phyloP scores from a whole-genome alignment of 1,140 invertebrate genomes.

The Agrypnia vestita region DNA sequence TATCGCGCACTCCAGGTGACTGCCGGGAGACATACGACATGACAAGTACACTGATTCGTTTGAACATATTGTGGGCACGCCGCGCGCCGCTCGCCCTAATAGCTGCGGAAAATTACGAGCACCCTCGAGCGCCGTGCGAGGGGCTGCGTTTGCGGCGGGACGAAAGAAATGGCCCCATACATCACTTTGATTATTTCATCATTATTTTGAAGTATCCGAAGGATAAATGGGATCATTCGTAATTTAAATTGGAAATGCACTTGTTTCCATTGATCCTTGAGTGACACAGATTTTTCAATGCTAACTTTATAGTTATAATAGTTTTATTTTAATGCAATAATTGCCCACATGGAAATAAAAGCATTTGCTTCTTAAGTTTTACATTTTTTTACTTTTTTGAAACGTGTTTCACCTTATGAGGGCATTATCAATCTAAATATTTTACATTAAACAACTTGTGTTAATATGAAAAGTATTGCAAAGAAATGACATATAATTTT shows the following conservation, averaged over 20 bases:
- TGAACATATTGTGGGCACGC: slow-evolving; percentile 23
- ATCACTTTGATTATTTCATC: slow-evolving; percentile 32
- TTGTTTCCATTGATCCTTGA: not conserved
- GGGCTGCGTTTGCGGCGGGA: not conserved
- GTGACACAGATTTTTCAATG: too few relatives aligned
- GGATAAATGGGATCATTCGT: slow-evolving; percentile 14
- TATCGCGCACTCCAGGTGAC: slow-evolving; percentile 15
- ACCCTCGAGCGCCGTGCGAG: not conserved
- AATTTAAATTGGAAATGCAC: not conserved
- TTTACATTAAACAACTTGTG: too few relatives aligned
- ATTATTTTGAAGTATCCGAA: slow-evolving; percentile 2
- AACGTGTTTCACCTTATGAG: too few relatives aligned
- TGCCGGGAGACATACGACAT: slow-evolving; percentile 16
- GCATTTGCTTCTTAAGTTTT: too few relatives aligned
- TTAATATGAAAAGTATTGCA: too few relatives aligned
- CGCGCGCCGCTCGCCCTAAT: slow-evolving; percentile 19
- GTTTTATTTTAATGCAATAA: too few relatives aligned
- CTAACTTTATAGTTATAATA: too few relatives aligned
- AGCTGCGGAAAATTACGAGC: not conserved
- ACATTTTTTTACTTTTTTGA: too few relatives aligned
- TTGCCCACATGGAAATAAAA: too few relatives aligned
- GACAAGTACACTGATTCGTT: slow-evolving; percentile 39
- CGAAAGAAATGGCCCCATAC: slow-evolving; percentile 4
- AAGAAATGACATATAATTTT: too few relatives aligned
- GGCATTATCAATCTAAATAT: too few relatives aligned